These are phyloP conservation scores for Sakesphorus luctuosus DNA, from an alignment of 2,113 vertebrate genomes.

Conservation along the genomic window DNA sequence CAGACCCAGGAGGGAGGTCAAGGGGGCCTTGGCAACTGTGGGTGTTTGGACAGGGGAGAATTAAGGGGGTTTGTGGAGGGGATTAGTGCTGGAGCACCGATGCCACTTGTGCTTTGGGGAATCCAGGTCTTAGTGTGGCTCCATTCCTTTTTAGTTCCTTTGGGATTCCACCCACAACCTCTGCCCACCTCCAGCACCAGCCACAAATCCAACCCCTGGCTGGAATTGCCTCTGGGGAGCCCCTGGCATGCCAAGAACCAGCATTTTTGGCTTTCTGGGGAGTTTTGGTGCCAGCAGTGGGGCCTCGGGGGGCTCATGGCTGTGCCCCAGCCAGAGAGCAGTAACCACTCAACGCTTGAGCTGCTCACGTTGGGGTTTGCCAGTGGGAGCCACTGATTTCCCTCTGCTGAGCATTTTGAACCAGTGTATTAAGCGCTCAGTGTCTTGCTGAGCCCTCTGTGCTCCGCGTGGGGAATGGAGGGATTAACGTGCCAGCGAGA, in stretches of 20 bases:
- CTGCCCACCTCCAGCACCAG: rapidly evolving
- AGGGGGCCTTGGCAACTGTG: background rate
- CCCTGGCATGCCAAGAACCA: rapidly evolving
- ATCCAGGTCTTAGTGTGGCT: background rate
- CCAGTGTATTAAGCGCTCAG: constrained; percentile 6
- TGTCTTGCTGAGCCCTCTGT: background rate
- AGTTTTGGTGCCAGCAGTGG: background rate
- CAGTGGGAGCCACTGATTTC: background rate
- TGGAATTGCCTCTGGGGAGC: background rate
- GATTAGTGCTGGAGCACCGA: background rate
- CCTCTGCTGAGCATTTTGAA: background rate
- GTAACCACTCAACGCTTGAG: background rate
- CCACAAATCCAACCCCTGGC: rapidly evolving
- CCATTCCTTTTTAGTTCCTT: background rate
- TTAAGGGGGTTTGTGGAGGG: background rate
- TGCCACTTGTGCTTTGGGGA: background rate
- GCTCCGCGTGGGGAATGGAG: background rate
- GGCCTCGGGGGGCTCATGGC: background rate
- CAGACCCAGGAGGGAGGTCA: background rate
- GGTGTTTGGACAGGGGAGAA: background rate
- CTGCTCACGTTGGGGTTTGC: constrained; percentile 22
- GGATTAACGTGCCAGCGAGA: background rate
- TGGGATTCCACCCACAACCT: background rate
- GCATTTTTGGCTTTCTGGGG: rapidly evolving
- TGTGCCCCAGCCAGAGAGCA: background rate